phyloP scores from a whole-genome alignment of 2,797 vertebrate genomes.

The Ibycter americanus region DNA sequence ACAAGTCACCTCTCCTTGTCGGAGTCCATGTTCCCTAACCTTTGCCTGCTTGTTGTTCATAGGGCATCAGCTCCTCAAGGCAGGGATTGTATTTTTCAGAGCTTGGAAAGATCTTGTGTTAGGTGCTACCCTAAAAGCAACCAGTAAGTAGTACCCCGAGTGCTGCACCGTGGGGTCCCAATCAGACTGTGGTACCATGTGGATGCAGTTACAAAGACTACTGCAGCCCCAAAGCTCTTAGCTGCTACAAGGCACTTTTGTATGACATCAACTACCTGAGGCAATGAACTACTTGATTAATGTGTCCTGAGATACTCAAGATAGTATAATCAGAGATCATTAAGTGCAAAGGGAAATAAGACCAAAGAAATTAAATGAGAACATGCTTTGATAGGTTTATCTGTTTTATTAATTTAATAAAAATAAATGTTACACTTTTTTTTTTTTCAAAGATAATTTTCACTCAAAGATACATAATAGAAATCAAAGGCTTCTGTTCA shows the following conservation, averaged over 20 bases:
- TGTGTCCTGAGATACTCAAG: background rate
- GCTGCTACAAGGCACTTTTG: background rate
- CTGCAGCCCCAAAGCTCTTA: background rate
- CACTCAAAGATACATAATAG: background rate
- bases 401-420: background rate
- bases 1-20: background rate
- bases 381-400: background rate
- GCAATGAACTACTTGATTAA: background rate
- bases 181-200: fast-evolving
- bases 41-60: background rate
- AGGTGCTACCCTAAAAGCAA: background rate
- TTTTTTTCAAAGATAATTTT: background rate
- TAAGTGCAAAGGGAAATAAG: background rate
- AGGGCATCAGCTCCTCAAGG: background rate
- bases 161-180: background rate
- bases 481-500: background rate
- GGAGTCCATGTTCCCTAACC: background rate
- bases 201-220: background rate
- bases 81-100: no score
- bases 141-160: background rate
- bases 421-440: background rate
- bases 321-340: background rate
- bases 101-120: background rate
- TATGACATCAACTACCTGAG: background rate
- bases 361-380: background rate